Base-by-base conservation (phyloP, 2,113 vertebrate species). In the Dipodomys stephensi region DNA sequence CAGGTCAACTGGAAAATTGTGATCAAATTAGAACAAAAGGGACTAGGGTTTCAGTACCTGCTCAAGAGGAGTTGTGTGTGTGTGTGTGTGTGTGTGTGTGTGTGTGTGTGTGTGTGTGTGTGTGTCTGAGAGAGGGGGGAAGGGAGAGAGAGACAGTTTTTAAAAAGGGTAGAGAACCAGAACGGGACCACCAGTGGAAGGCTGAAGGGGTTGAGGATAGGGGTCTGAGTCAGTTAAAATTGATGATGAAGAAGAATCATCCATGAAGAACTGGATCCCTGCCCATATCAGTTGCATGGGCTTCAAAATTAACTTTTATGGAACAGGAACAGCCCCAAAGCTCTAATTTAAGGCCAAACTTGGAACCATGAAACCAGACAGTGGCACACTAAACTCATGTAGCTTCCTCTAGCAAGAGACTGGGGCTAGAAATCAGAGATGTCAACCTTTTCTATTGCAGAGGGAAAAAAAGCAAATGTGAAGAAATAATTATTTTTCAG, bases 291-390 rank as follows among this genome's bases (percentile, higher is more conserved):
- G 44, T 91, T 78, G 53, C n/a, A 82, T 85, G 32, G 64, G 35
- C 16, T 69, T 62, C 49, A 87, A 67, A 84, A 87, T 83, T 84
- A 39, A 60, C 67, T 69, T 80, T 16, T 81, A 18, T 80, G 10
- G 44, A 93, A 12, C 15, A 80, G 39, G 32, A 89, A 49, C 30
- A 57, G 12, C 12, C 15, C 27, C 57, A 79, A 87, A n/a, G 64
- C 57, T 93, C 69, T 84, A 86, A 93, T 88, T 89, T 93, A 71
- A 95, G 77, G 28, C n/a, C 81, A 89, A 74, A 10, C 83, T 92
- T 87, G 84, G 82, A 93, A 81, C 65, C 88, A 60, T 95, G 88
- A 89, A 87, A 83, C 25, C 64, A 76, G 35, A 87, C 71, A 89
- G 35, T 91, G 68, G 62, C 77, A 74, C 72, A 35, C 87, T 44